Percentiles rank a stretch among this genome's conserved stretches.
Evolutionary conservation across 2,888 invertebrate species (phyloP).

Genomic region (Hetaerina titia): DNA sequence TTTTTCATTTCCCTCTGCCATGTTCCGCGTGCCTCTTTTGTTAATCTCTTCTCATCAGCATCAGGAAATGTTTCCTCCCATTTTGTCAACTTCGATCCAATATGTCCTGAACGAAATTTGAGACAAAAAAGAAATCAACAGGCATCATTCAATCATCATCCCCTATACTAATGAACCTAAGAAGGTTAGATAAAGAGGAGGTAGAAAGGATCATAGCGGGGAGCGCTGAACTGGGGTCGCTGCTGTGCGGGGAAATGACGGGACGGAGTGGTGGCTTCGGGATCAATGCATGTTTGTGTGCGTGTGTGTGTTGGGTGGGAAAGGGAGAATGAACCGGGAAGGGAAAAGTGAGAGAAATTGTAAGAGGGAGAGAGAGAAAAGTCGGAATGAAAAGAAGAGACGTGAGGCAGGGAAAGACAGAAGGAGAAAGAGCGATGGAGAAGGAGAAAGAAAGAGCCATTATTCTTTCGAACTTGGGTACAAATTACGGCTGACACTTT

Average conservation of each 20-base stretch:
- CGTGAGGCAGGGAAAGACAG: not conserved
- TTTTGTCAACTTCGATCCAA: too few relatives aligned
- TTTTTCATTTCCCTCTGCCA: too few relatives aligned
- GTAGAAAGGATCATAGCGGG: not conserved
- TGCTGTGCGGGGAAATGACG: not conserved
- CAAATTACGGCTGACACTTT: conserved; percentile 65
- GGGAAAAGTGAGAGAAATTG: not conserved
- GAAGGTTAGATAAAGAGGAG: not conserved
- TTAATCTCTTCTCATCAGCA: too few relatives aligned
- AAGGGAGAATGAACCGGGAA: not conserved
- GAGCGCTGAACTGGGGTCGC: not conserved
- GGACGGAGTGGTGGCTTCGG: not conserved
- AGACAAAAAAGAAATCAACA: too few relatives aligned
- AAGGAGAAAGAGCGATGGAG: conserved; percentile 12
- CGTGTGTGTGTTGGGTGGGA: not conserved
- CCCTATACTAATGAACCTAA: not conserved
- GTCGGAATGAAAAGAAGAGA: not conserved
- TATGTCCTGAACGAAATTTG: too few relatives aligned
- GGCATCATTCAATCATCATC: too few relatives aligned
- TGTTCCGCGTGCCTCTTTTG: too few relatives aligned
- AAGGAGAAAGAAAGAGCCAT: conserved; percentile 17
- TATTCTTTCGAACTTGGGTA: conserved; percentile 63
- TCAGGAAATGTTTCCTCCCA: too few relatives aligned
- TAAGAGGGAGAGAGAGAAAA: not conserved
- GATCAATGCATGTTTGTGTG: not conserved